These are phyloP conservation scores for Propithecus coquereli DNA, from an alignment of 2,113 vertebrate species.

Conservation along the genomic window DNA sequence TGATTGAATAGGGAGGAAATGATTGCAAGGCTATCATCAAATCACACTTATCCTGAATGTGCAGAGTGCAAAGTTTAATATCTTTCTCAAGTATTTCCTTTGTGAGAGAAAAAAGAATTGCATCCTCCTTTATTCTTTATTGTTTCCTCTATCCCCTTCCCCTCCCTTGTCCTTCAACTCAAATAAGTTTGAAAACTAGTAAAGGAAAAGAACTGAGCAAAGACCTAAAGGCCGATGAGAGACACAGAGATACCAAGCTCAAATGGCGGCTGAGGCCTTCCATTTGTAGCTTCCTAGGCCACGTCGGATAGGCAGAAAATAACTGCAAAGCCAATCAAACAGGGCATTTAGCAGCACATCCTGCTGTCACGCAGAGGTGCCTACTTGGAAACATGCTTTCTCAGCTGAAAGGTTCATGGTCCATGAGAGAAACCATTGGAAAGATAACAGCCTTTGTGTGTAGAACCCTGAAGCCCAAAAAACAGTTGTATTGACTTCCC, in stretches of 20 bases:
- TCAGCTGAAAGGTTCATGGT: neutral
- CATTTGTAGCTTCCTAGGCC: conserved; percentile 14
- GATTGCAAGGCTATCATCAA: neutral
- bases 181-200: conserved; percentile 44
- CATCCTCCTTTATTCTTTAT: neutral
- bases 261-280: neutral
- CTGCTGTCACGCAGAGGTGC: neutral
- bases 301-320: conserved; percentile 37
- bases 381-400: neutral
- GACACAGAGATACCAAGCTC: neutral
- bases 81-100: neutral
- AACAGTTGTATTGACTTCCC: neutral
- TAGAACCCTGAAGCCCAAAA: neutral
- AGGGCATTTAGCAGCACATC: neutral
- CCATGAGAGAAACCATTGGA: neutral
- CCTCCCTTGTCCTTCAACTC: neutral
- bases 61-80: neutral
- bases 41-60: neutral
- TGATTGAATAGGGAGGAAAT: neutral
- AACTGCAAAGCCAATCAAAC: neutral
- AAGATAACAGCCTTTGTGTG: neutral
- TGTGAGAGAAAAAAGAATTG: neutral
- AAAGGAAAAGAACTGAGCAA: neutral
- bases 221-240: conserved; percentile 30
- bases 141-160: neutral